Conservation (phyloP, 2,113 vertebrate species). For the Rhinolophus ferrumequinum region DNA sequence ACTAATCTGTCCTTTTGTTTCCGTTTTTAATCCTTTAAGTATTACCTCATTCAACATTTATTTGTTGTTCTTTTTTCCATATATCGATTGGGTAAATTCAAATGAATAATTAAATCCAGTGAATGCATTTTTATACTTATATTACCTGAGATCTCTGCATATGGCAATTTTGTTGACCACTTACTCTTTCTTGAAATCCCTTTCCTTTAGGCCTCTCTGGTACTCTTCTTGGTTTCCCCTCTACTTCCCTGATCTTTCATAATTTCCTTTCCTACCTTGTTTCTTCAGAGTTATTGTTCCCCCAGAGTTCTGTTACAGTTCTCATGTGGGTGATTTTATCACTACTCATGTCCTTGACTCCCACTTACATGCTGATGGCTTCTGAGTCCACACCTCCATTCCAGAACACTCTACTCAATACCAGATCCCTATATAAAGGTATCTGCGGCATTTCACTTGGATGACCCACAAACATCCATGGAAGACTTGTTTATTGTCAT, state of each 20-base stretch:
- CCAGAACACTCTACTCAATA: not conserved
- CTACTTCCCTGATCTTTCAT: not conserved
- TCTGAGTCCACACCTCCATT: not conserved
- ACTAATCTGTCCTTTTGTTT: not conserved
- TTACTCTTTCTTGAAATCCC: not conserved
- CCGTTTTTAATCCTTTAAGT: not conserved
- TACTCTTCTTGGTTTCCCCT: not conserved
- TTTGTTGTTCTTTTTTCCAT: slow-evolving; percentile 28
- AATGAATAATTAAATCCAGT: not conserved
- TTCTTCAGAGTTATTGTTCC: slow-evolving; percentile 36
- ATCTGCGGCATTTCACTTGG: not conserved
- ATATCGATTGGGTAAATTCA: not conserved
- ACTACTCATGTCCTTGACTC: not conserved
- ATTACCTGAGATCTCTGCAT: not conserved
- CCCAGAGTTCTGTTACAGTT: not conserved
- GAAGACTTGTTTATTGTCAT: not conserved
- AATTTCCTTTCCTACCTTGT: not conserved
- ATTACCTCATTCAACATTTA: not conserved
- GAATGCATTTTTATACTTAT: not conserved
- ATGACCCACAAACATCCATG: not conserved
- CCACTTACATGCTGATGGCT: not conserved
- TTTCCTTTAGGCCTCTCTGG: not conserved
- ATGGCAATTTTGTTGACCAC: not conserved
- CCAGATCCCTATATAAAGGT: not conserved
- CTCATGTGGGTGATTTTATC: slow-evolving; percentile 28